Base-by-base conservation (phyloP, 2,113 vertebrate species). In the Gobio gobio region DNA sequence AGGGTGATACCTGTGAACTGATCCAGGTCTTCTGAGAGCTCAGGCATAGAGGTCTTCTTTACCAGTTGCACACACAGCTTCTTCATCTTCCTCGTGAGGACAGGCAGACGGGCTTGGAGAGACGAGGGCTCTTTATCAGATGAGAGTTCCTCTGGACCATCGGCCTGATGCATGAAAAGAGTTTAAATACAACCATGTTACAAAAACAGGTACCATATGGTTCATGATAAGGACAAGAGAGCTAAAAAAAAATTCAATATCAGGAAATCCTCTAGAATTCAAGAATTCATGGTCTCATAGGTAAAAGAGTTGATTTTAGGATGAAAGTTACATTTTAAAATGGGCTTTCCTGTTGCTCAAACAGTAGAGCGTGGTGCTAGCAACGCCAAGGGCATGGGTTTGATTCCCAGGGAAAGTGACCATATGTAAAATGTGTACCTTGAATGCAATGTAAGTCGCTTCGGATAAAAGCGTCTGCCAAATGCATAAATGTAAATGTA, bases 1-100 rank as follows among this genome's bases (percentile, higher is more conserved):
- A 45, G 45, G 5, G 70, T 51, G 3, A 29, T 89, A 98, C 98
- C 96, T 54, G 96, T 97, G 87, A 99, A 99, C 45, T 90, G 91
- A 89, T 99, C 97, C 0, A 99, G 95, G 84, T 95, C 91, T 89
- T 99, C 97, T 47, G 97, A 93, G 16, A 97, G 92, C 73, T 91
- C 91, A 36, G 97, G 96, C 54, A 95, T 90, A 0, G 91, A 84
- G 82, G 91, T 94, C 20, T 94, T 94, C 92, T 95, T 95, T 89
- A 96, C 92, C 86, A 97, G 91, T 66, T 92, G 86, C 83, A 92
- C 73, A 74, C 97, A 99, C 87, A 99, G 91, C 91, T 96, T 98
- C 93, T 93, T 96, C 97, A 98, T 96, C 88, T 94, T 96, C 85
- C 93, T 96, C 0, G 93, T 90, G 84, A 99, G 96, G 70, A 92